phyloP scores from a whole-genome alignment of 2,797 vertebrate species.

The Novumbra hubbsi region DNA sequence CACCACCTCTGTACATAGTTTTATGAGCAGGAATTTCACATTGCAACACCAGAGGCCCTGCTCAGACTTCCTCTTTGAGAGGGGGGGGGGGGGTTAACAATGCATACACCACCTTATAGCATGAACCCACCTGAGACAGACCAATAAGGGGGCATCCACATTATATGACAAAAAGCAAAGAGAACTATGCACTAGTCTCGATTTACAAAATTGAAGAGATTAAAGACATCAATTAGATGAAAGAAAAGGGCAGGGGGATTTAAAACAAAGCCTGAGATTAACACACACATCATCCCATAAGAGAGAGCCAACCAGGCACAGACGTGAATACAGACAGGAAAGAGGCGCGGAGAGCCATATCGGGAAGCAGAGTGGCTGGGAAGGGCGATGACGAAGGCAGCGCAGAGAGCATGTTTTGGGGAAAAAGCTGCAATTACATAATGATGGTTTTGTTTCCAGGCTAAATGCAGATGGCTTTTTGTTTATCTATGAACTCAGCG shows the following conservation, averaged over 20 bases:
- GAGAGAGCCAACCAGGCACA: constrained; percentile 31
- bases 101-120: background rate
- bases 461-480: constrained; percentile 7
- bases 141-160: constrained; percentile 30
- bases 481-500: background rate
- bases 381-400: constrained; percentile 13
- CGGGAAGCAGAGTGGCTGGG: constrained; percentile 37
- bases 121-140: constrained; percentile 14
- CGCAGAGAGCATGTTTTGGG: constrained; percentile 27
- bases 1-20: background rate
- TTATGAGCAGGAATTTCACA: background rate
- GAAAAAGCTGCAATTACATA: constrained; percentile 18
- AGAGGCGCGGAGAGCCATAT: constrained; percentile 43
- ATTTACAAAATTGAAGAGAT: constrained; percentile 28
- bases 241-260: constrained; percentile 40
- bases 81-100: background rate
- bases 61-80: background rate
- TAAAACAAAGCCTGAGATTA: constrained; percentile 50
- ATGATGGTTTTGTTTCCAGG: constrained; percentile 8
- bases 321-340: constrained; percentile 51
- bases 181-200: background rate
- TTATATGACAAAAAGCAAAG: constrained; percentile 22
- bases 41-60: background rate
- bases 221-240: constrained; percentile 44
- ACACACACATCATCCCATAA: constrained; percentile 31